These are phyloP conservation scores for Tetranychus piercei DNA, from an alignment of 2,888 invertebrate genomes.

Conservation along the genomic window DNA sequence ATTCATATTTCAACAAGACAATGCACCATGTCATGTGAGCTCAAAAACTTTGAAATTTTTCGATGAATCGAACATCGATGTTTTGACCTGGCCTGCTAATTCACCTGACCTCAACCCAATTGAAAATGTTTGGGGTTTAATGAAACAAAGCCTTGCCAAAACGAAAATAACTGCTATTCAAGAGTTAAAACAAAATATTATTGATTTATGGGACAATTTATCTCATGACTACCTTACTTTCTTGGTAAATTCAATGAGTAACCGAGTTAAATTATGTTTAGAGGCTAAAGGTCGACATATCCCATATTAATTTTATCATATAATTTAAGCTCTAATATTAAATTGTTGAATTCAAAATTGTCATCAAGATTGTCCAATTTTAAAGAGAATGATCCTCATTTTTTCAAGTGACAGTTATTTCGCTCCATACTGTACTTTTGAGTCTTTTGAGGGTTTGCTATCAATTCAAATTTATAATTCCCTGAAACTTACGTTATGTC, in stretches of 20 bases:
- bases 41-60: neutral
- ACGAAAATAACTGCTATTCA: neutral
- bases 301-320: no score
- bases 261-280: neutral
- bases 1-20: neutral
- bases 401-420: no score
- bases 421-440: no score
- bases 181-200: neutral
- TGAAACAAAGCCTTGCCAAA: neutral
- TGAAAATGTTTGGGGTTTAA: no score
- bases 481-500: neutral
- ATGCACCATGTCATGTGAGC: neutral
- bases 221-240: neutral
- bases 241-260: neutral
- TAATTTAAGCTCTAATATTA: no score
- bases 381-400: no score
- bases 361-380: no score
- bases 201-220: neutral
- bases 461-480: neutral
- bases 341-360: no score
- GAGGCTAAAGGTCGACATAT: neutral
- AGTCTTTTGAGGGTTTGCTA: neutral
- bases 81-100: neutral
- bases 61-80: neutral
- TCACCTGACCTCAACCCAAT: neutral